Base-by-base conservation (phyloP, 2,113 vertebrate genomes). In the Otolemur garnettii region DNA sequence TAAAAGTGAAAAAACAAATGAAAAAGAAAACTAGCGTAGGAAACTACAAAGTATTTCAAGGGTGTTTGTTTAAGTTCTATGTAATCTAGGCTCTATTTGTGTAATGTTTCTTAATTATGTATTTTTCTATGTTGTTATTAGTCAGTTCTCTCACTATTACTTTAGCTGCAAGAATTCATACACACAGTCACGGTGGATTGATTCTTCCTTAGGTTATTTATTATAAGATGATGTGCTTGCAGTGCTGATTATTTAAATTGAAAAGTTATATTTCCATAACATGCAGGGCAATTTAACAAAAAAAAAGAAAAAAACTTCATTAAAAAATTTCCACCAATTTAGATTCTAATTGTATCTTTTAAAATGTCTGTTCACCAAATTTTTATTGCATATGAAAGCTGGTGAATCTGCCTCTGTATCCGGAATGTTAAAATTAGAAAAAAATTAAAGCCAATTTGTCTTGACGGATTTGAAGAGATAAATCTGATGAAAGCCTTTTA, bases 61-160 rank as follows among this genome's bases (percentile, higher is more conserved):
- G 75, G 0, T 90, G 9, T 94, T 97, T 96, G 94, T 83, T 97
- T 66, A 64, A 88, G 79, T 95, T 85, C 55, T n/a, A 60, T 75
- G 78, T 97, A 96, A 90, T 86, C 59, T 69, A 96, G 72, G 80
- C 77, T 91, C 8, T 66, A 74, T 96, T 87, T 68, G 15, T 97
- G n/a, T 96, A 72, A 62, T 82, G 62, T 93, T 95, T 96, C 75
- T 94, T 95, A 96, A 88, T 92, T 95, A 74, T 71, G 2, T 62
- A 69, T 91, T 88, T 96, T 95, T 38, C 57, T 94, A 72, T 22
- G 68, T 77, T 75, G 69, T 85, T 88, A 71, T 97, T 97, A 96
- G 78, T 94, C 75, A 96, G 42, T 57, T 68, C 96, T 84, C 26
- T 90, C 33, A 71, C 21, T 35, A 62, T 94, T 97, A 96, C 62